Evolutionary conservation across 2,888 invertebrate genomes (phyloP).

Genomic region (Dascillus cervinus): DNA sequence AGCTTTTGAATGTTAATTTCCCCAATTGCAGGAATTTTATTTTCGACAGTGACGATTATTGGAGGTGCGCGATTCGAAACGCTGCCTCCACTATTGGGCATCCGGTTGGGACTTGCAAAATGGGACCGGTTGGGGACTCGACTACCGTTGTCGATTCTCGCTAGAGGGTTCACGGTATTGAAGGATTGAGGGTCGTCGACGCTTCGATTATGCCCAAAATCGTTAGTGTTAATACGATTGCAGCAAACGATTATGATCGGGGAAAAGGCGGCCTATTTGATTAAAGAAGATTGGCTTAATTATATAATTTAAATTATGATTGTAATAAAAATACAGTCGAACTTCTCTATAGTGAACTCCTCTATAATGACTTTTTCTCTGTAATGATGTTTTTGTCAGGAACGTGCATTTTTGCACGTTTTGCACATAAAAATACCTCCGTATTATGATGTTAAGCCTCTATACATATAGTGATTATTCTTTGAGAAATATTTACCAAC

Average conservation of each 20-base stretch:
- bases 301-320: no score
- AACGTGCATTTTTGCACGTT: no score
- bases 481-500: no score
- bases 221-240: slow-evolving; percentile 51
- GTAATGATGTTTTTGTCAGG: no score
- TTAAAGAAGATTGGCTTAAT: slow-evolving; percentile 34
- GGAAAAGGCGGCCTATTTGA: slow-evolving; percentile 45
- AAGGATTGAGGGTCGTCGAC: slow-evolving; percentile 72
- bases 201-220: slow-evolving; percentile 74
- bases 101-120: slow-evolving; percentile 48
- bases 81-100: slow-evolving; percentile 16
- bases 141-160: slow-evolving; percentile 66
- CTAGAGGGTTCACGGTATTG: slow-evolving; percentile 56
- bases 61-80: slow-evolving; percentile 43
- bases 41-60: slow-evolving; percentile 42
- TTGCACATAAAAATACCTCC: no score
- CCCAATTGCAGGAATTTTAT: slow-evolving; percentile 29
- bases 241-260: slow-evolving; percentile 42
- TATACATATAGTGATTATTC: no score
- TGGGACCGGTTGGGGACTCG: slow-evolving; percentile 67
- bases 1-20: slow-evolving; percentile 34
- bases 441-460: no score
- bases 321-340: no score
- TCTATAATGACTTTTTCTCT: no score
- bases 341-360: no score